phyloP scores from a whole-genome alignment of 2,888 invertebrate genomes.

The Helobdella robusta region DNA sequence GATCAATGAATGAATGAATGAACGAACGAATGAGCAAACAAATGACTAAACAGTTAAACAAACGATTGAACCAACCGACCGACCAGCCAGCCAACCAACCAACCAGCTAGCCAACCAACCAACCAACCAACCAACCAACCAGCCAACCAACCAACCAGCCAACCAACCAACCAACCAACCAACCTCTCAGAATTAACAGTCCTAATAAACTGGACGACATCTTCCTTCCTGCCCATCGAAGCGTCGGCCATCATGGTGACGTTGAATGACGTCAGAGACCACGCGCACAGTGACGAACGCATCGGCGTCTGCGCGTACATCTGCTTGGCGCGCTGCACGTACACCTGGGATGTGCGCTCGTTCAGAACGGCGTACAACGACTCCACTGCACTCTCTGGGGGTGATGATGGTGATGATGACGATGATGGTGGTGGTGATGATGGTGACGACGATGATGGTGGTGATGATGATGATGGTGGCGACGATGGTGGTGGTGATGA shows the following conservation, averaged over 20 bases:
- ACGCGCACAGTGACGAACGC: constrained; percentile 67
- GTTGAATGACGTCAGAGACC: constrained; percentile 68
- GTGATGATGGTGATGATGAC: constrained; percentile 5
- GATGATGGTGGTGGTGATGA: constrained; percentile 1
- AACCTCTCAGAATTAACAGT: constrained; percentile 55
- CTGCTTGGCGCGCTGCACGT: constrained; percentile 77
- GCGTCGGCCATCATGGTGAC: constrained; percentile 75
- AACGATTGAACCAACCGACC: too few species aligned
- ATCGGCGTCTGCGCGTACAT: constrained; percentile 60
- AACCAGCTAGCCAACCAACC: too few species aligned
- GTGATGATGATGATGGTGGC: background rate
- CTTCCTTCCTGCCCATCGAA: constrained; percentile 69
- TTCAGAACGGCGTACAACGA: constrained; percentile 76
- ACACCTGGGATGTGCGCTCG: constrained; percentile 86
- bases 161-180: too few species aligned
- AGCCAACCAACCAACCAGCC: too few species aligned
- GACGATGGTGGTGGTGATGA: constrained; percentile 6
- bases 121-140: too few species aligned
- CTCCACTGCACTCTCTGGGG: constrained; percentile 55
- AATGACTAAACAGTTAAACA: too few species aligned
- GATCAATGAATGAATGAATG: too few species aligned
- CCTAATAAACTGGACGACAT: constrained; percentile 63
- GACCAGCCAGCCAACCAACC: too few species aligned
- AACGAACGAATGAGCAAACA: too few species aligned
- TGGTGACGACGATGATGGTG: constrained; percentile 13